Conservation (phyloP, 2,888 invertebrate species). For the Hypercompe scribonia region DNA sequence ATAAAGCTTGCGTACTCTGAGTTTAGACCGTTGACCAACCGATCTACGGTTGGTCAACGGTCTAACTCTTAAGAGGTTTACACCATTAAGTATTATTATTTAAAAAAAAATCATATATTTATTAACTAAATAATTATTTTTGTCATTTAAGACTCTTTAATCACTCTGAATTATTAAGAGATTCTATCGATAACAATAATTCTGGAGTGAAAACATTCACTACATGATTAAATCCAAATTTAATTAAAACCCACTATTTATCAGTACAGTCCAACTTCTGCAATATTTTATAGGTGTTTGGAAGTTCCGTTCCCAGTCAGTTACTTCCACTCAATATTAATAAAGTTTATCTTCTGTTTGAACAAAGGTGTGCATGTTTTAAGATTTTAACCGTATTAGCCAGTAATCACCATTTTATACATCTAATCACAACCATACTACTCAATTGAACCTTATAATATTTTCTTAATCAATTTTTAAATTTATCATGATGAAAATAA, state of each 20-base stretch:
- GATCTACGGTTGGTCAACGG: too few species aligned
- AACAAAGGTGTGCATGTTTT: constrained; percentile 17
- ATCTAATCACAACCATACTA: neutral
- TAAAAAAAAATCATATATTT: neutral
- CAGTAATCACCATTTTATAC: neutral
- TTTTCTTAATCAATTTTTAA: too few species aligned
- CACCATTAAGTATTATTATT: neutral
- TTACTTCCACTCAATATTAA: constrained; percentile 45
- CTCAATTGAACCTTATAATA: neutral
- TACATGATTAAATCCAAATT: neutral
- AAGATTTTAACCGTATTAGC: constrained; percentile 5
- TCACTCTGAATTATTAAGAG: neutral
- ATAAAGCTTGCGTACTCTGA: too few species aligned
- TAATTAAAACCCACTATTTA: neutral
- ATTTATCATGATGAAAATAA: too few species aligned
- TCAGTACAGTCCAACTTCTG: constrained; percentile 1
- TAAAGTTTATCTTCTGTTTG: constrained; percentile 48
- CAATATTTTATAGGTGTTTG: constrained; percentile 36
- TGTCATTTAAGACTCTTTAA: neutral
- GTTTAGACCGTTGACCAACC: too few species aligned
- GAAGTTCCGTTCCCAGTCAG: constrained; percentile 28
- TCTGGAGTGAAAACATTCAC: neutral
- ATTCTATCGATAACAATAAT: neutral
- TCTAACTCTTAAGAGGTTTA: neutral
- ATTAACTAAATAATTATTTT: neutral